Evolutionary conservation across 2,113 vertebrate species (phyloP).

Genomic region (Hiodon alosoides): DNA sequence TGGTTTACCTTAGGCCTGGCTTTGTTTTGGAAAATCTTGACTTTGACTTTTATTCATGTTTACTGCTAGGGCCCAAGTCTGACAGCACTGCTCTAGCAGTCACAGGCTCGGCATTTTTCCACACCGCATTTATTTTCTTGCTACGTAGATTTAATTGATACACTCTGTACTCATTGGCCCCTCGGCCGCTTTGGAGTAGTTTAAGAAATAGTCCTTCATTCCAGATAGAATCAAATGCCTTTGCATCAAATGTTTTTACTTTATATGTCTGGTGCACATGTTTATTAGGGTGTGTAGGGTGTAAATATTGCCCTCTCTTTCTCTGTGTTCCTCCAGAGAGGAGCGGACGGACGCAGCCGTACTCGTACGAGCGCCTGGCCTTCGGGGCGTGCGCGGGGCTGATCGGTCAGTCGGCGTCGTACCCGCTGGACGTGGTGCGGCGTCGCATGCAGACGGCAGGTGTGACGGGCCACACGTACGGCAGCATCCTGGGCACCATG

Average conservation of each 20-base stretch:
- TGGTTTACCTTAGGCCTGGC: not conserved
- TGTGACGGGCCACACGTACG: constrained; percentile 76
- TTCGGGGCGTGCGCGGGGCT: constrained; percentile 92
- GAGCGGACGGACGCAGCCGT: constrained; percentile 73
- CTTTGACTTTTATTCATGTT: too few species aligned
- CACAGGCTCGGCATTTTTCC: too few species aligned
- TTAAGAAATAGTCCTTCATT: too few species aligned
- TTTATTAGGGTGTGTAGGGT: not conserved
- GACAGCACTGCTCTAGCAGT: too few species aligned
- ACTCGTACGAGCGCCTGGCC: constrained; percentile 76
- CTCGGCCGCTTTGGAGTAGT: too few species aligned
- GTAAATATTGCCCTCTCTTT: not conserved
- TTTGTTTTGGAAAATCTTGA: too few species aligned
- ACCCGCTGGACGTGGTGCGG: constrained; percentile 94
- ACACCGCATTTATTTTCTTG: too few species aligned
- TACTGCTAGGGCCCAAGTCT: too few species aligned
- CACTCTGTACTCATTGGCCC: too few species aligned
- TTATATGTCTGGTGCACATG: not conserved
- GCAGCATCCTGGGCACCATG: constrained; percentile 79
- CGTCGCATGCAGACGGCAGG: constrained; percentile 95
- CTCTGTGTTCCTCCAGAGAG: constrained; percentile 60
- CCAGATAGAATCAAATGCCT: too few species aligned
- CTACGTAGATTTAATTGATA: too few species aligned
- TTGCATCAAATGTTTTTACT: too few species aligned
- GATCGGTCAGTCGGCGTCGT: constrained; percentile 88